phyloP scores from a whole-genome alignment of 2,797 vertebrate species.

The Falco cherrug region DNA sequence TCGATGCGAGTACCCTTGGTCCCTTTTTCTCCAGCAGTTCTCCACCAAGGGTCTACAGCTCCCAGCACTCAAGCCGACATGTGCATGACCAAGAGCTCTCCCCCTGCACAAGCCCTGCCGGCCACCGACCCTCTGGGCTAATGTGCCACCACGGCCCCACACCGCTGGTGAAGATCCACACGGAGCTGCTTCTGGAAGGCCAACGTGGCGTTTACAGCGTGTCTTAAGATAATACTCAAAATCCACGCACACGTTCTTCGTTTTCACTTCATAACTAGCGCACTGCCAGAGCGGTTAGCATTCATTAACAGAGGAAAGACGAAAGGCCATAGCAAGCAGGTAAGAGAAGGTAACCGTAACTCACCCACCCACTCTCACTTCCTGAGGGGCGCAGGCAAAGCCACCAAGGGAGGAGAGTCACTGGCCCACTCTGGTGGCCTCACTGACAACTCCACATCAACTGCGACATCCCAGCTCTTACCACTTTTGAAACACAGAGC shows the following conservation, averaged over 20 bases:
- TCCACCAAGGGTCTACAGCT: background rate
- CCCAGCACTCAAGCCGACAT: background rate
- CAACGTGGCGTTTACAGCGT: rapidly evolving
- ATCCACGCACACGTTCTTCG: background rate
- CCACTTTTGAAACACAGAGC: background rate
- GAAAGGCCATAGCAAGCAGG: constrained; percentile 22
- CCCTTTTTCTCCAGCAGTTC: rapidly evolving
- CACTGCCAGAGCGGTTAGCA: constrained; percentile 9
- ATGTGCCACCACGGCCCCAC: too few relatives aligned
- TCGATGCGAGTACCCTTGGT: rapidly evolving
- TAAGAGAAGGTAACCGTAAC: background rate
- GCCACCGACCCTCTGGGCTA: background rate
- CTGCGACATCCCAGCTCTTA: background rate
- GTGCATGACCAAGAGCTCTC: background rate
- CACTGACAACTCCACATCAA: background rate
- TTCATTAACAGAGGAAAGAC: constrained; percentile 50
- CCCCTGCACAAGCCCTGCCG: background rate
- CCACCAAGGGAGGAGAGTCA: background rate
- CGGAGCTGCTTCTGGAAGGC: background rate
- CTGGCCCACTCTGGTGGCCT: background rate
- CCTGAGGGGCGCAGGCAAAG: background rate
- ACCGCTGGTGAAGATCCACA: background rate
- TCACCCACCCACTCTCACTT: background rate
- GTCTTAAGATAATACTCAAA: background rate
- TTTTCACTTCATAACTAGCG: constrained; percentile 1